phyloP scores from a whole-genome alignment of 2,888 invertebrate species.

The Hemistola chrysoprasaria region DNA sequence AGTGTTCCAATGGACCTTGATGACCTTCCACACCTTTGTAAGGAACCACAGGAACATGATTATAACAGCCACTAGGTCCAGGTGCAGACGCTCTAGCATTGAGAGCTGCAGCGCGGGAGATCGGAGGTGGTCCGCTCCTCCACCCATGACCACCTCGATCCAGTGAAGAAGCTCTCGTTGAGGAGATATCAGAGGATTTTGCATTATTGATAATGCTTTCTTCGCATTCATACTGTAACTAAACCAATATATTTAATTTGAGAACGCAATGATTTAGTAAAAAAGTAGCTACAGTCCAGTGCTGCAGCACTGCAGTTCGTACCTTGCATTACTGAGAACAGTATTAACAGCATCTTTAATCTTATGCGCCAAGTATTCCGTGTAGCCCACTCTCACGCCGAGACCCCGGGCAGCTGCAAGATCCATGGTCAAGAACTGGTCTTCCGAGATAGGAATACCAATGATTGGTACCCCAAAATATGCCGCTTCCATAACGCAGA shows the following conservation, averaged over 20 bases:
- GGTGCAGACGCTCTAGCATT: conserved; percentile 36
- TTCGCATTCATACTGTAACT: conserved; percentile 44
- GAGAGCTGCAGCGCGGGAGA: conserved; percentile 42
- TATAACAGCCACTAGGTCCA: conserved; percentile 40
- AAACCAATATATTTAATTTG: conserved; percentile 8
- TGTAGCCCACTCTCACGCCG: conserved; percentile 40
- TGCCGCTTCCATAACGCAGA: conserved; percentile 47
- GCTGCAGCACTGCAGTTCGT: conserved; percentile 6
- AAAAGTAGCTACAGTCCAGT: too few relatives aligned
- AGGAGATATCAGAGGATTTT: conserved; percentile 32
- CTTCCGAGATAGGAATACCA: conserved; percentile 44
- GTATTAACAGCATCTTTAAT: conserved; percentile 43
- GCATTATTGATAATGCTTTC: conserved; percentile 38
- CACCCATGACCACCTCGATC: conserved; percentile 39
- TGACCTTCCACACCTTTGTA: conserved; percentile 45
- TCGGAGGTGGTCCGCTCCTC: conserved; percentile 44
- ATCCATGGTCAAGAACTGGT: conserved; percentile 47
- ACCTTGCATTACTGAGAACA: conserved; percentile 47
- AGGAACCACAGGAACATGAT: conserved; percentile 49
- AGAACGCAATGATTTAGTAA: too few relatives aligned
- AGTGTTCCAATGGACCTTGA: conserved; percentile 41
- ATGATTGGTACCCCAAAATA: conserved; percentile 52
- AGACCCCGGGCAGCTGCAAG: conserved; percentile 33
- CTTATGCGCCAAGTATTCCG: conserved; percentile 37
- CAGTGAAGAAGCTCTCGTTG: conserved; percentile 44